Evolutionary conservation across 1,140 invertebrate species (phyloP), one percentile per base, ranked within the genome.

Genomic region (Stegodyphus mimosarum): DNA sequence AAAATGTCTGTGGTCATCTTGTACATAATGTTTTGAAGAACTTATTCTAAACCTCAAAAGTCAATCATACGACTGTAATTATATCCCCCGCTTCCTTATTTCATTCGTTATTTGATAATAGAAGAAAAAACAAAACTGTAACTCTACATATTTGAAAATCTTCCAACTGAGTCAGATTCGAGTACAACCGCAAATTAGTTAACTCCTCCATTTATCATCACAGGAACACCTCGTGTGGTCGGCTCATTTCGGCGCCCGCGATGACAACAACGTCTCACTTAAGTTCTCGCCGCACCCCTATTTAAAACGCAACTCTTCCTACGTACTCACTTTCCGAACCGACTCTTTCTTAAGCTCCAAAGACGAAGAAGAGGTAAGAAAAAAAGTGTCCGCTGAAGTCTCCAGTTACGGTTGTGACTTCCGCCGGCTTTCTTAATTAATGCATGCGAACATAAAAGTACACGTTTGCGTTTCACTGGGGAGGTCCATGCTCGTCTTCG

Each of bases 181-280:
- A 33, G 33, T 33, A 33, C 33, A 33, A 33, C 33, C 33, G 33
- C 33, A 33, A 33, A 33, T 33, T 33, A 33, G 33, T 1, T 33
- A 33, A 33, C 33, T 33, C 33, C 33, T 33, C 33, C 33, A 33
- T 33, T 33, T 33, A 33, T 33, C 33, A 33, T 33, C 33, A 33
- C 33, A 33, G 33, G 3, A 33, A 33, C 33, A 33, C 33, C 17
- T 48, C 67, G 13, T 53, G 63, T 77, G 52, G 73, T 75, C 73
- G 75, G 50, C 63, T 66, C 75, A 66, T 60, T 17, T 77, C 63
- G 75, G 75, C 60, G 75, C 75, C 75, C 50, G 60, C 60, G 48
- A 50, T 13, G 63, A 66, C 60, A 51, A 48, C 7, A 49, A 77
- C 75, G 13, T 64, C 48, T 77, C 53, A 75, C n/a, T 75, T 55